These are phyloP conservation scores for Eubasilissa regina DNA, from an alignment of 1,140 invertebrate species.

Conservation along the genomic window DNA sequence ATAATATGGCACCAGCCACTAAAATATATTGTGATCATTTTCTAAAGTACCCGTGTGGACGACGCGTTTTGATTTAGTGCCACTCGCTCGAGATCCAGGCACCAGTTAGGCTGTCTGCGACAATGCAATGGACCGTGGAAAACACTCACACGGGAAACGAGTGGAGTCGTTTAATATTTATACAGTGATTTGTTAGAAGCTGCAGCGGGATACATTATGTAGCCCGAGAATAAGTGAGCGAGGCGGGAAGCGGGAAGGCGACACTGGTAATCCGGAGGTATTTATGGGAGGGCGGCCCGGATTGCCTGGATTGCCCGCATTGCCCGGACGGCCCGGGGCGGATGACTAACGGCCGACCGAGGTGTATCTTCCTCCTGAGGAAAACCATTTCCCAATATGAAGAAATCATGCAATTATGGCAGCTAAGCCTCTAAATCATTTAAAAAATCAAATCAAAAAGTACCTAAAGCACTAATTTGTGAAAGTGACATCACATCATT, in stretches of 20 bases:
- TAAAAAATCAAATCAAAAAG: too few relatives aligned
- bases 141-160: neutral
- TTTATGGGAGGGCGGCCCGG: slow-evolving; percentile 2
- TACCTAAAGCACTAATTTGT: neutral
- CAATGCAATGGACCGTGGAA: slow-evolving; percentile 8
- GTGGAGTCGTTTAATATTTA: slow-evolving; percentile 17
- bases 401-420: neutral
- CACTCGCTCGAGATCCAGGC: slow-evolving; percentile 5
- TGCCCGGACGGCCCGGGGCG: too few relatives aligned
- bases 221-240: slow-evolving; percentile 21
- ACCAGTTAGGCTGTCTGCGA: slow-evolving; percentile 7
- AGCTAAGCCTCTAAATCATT: too few relatives aligned
- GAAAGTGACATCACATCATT: neutral
- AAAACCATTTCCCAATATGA: neutral
- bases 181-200: slow-evolving; percentile 5
- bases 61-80: slow-evolving; percentile 26
- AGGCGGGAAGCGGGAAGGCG: slow-evolving; percentile 9
- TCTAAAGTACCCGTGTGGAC: slow-evolving; percentile 19
- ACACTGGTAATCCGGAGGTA: slow-evolving; percentile 4
- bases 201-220: neutral
- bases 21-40: slow-evolving; percentile 4
- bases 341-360: neutral
- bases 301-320: too few relatives aligned
- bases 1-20: neutral
- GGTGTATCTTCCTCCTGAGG: neutral